Base-by-base conservation (phyloP, 30 jellyfish, hydroid and myxozoan species). In the Turritopsis dohrnii region DNA sequence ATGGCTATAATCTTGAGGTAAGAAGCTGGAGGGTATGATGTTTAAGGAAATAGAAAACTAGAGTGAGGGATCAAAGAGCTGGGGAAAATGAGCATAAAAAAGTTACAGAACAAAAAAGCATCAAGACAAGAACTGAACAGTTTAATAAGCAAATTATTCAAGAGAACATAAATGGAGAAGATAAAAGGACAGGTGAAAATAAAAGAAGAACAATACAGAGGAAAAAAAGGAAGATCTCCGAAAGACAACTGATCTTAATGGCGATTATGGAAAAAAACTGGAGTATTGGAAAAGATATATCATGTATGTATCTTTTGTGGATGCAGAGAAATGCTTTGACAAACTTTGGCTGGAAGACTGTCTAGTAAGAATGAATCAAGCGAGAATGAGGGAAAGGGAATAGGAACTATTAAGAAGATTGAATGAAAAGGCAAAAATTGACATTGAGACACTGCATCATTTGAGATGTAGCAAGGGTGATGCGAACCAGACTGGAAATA, bases 301-400 rank as follows among this genome's bases (percentile, higher is more conserved):
- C n/a, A 86, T 81, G 1, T 86, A 79, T 23, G 21, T 79, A 1
- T 24, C 77, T 20, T 9, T 77, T 21, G 88, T 80, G 28, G 85
- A 80, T 30, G 88, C 89, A 1, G 94, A 86, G 30, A 84, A 77
- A 22, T 86, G 94, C 71, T 86, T 86, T 28, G 94, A 77, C 80
- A 86, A 22, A 29, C 54, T 86, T 16, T 79, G 94, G 88, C 52
- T 86, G 54, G 74, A 65, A 65, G 94, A 86, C 65, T 79, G 89
- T 52, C 72, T 86, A 25, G 72, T 79, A 1, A 74, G 73, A 29
- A 66, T 86, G 71, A 24, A 79, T 3, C 3, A 79, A 65, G n/a
- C n/a, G n/a, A n/a, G n/a, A n/a, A n/a, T n/a, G n/a, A n/a, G n/a
- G n/a, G 0, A 69, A 19, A 0, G 77, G 19, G 77, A 27, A 79